These are phyloP conservation scores for Gobionotothen gibberifrons DNA, from an alignment of 2,797 vertebrate genomes.

Conservation along the genomic window DNA sequence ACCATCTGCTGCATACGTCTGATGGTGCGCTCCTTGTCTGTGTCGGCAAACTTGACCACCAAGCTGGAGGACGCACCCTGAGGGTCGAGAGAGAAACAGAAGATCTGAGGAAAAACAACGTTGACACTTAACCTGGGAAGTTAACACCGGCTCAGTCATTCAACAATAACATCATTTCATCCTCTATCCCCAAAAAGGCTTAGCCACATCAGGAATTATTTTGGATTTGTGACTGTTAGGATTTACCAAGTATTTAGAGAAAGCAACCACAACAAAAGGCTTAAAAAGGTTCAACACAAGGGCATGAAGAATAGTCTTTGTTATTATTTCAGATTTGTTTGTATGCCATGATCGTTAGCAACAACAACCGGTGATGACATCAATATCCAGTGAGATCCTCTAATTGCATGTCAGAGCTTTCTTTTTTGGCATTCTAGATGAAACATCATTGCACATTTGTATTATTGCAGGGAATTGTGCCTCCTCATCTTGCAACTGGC, in stretches of 20 bases:
- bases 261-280: conserved; percentile 19
- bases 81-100: conserved; percentile 59
- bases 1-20: conserved; percentile 99
- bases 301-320: conserved; percentile 23
- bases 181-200: conserved; percentile 6
- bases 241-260: conserved; percentile 34
- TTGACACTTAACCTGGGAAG: conserved; percentile 59
- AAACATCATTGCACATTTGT: conserved; percentile 59
- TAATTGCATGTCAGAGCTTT: conserved; percentile 50
- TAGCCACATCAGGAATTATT: conserved; percentile 21
- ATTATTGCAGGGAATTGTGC: conserved; percentile 36
- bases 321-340: conserved; percentile 57
- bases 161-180: conserved; percentile 1
- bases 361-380: conserved; percentile 58
- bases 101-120: conserved; percentile 50
- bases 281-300: conserved; percentile 29
- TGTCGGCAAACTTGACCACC: conserved; percentile 99
- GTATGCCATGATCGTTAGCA: conserved; percentile 59
- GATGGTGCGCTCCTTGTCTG: conserved; percentile 98
- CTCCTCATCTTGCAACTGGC: conserved; percentile 41
- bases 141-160: conserved; percentile 15
- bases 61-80: conserved; percentile 99
- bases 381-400: conserved; percentile 51
- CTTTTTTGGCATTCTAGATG: conserved; percentile 27
- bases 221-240: conserved; percentile 20